phyloP scores from a whole-genome alignment of 2,113 vertebrate genomes.

The Corythoichthys haematopterus region DNA sequence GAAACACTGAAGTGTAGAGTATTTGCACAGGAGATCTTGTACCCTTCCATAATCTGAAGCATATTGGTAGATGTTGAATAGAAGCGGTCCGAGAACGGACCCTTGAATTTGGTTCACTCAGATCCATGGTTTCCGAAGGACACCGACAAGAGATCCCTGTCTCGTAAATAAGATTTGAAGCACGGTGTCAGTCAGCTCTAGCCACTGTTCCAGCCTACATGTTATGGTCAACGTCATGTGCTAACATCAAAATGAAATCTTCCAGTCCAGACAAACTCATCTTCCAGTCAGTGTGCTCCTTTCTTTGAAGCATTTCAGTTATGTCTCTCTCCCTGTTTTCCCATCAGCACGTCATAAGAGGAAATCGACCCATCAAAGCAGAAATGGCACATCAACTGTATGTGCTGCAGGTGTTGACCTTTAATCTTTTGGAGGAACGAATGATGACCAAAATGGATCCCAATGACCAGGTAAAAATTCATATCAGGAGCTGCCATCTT shows the following conservation, averaged over 20 bases:
- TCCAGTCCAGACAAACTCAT: background rate
- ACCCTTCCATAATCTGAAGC: too few relatives aligned
- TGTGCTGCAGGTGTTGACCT: constrained; percentile 93
- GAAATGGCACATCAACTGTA: constrained; percentile 99
- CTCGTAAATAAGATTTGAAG: too few relatives aligned
- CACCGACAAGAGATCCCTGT: too few relatives aligned
- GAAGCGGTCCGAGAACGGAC: too few relatives aligned
- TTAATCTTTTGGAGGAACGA: constrained; percentile 94
- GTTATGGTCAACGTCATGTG: too few relatives aligned
- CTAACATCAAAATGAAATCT: background rate
- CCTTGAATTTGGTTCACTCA: too few relatives aligned
- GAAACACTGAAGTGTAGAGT: too few relatives aligned
- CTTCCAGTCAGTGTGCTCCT: background rate
- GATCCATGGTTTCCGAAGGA: too few relatives aligned
- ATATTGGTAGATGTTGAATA: too few relatives aligned
- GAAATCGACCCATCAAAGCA: constrained; percentile 96
- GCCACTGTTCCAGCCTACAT: too few relatives aligned
- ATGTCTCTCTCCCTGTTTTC: background rate
- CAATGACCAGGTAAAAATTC: constrained; percentile 81
- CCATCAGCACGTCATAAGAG: constrained; percentile 88
- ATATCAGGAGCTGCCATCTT: background rate
- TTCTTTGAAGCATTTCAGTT: background rate
- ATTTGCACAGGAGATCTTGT: too few relatives aligned
- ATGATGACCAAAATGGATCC: constrained; percentile 99
- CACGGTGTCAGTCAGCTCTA: too few relatives aligned